A percentile compares a stretch with the other conserved stretches of the same genome.
Conservation (phyloP, 2,888 invertebrate species). For the Sympetrum striolatum region DNA sequence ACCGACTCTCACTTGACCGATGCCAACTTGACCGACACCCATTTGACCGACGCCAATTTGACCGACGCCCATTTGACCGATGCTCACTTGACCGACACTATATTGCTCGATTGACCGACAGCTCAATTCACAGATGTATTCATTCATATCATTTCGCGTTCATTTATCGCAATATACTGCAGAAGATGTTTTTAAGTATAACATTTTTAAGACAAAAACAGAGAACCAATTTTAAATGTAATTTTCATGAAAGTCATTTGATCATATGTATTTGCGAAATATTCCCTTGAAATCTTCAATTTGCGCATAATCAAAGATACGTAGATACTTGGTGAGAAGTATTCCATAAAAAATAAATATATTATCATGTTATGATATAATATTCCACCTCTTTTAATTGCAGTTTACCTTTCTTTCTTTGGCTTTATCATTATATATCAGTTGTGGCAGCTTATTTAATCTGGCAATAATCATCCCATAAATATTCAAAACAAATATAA, state of each 20-base stretch:
- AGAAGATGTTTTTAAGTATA: constrained; percentile 16
- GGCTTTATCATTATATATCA: neutral
- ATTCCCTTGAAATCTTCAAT: neutral
- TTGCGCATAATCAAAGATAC: neutral
- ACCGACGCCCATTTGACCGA: too few species aligned
- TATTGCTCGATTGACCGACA: too few species aligned
- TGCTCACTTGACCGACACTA: too few species aligned
- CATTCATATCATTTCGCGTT: too few species aligned
- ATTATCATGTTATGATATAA: neutral
- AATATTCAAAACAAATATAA: constrained; percentile 39
- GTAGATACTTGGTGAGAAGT: neutral
- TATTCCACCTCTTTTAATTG: neutral
- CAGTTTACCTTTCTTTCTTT: neutral
- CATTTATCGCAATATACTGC: constrained; percentile 10
- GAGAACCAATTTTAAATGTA: neutral
- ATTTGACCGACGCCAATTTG: too few species aligned
- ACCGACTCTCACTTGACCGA: too few species aligned
- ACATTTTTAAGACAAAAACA: neutral
- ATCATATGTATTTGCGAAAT: neutral
- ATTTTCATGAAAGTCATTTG: neutral
- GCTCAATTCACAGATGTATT: too few species aligned
- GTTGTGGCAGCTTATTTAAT: neutral
- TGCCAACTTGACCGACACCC: too few species aligned
- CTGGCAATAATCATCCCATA: constrained; percentile 12
- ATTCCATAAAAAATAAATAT: constrained; percentile 38